Evolutionary conservation across 1,140 invertebrate genomes (phyloP), one percentile per base, ranked within the genome.

Genomic region (Drosophila obscura): DNA sequence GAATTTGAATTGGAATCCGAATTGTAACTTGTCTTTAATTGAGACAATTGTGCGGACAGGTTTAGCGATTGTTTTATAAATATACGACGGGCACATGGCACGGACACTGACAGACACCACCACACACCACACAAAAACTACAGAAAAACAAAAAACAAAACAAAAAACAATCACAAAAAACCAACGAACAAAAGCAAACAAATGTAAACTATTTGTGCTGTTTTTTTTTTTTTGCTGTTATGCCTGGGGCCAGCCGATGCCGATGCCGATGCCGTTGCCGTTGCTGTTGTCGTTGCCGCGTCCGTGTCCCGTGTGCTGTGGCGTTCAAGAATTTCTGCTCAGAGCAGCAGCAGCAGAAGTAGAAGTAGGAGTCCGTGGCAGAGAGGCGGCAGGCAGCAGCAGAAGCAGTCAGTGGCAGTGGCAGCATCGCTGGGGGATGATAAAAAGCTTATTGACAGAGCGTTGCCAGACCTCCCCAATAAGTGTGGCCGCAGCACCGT

Each of bases 351-450:
- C 57, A 50, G 46, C 26, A 48, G 28, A 19, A 31, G 19, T 1
- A 19, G 19, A 19, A 19, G 19, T 19, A 19, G 19, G 19, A 19
- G 15, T 22, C 28, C 43, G n/a, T n/a, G n/a, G 6, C 22, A n/a
- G 6, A 50, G 49, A 31, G 31, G 31, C 16, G 11, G 50, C 50
- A 55, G 51, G 51, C 16, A 39, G 31, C 31, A 39, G 48, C 24
- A 50, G 22, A 50, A 6, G 24, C 48, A 50, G 48, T 11, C 48
- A 6, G 11, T 13, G 31, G n/a, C 24, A 41, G 35, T 39, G 28
- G 5, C 59, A 62, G 35, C 59, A 57, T 57, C 55, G 49, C 46
- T 49, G 59, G 59, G 59, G 59, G 59, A 62, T 62, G 59, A 62
- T 50, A 16, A 24, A 44, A 28, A 62, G 59, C 59, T 62, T 22